Percentiles rank a stretch among this genome's conserved stretches.
Evolutionary conservation across 2,888 invertebrate genomes (phyloP).

Genomic region (Chironomus tentans): DNA sequence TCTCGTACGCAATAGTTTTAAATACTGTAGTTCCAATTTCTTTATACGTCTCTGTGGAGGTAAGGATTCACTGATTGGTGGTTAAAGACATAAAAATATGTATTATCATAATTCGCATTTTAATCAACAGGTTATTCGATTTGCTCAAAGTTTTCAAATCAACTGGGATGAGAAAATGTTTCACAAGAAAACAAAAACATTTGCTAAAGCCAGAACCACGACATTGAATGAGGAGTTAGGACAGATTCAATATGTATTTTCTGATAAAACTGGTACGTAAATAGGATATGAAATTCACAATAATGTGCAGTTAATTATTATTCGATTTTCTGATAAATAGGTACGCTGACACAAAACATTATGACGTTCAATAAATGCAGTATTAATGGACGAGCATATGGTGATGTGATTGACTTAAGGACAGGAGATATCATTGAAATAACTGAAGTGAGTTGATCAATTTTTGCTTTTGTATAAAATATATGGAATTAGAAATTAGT

Average conservation of each 20-base stretch:
- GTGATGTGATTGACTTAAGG: slow-evolving; percentile 77
- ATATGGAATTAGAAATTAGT: not conserved
- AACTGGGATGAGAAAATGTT: slow-evolving; percentile 99
- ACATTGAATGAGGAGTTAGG: slow-evolving; percentile 98
- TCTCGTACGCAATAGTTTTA: slow-evolving; percentile 98
- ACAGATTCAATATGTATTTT: slow-evolving; percentile 98
- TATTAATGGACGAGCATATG: slow-evolving; percentile 84
- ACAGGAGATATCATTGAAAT: slow-evolving; percentile 83
- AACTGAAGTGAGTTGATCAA: slow-evolving; percentile 57
- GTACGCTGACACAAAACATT: slow-evolving; percentile 97
- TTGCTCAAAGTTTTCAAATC: slow-evolving; percentile 95
- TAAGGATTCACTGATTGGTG: slow-evolving; percentile 40
- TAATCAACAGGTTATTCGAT: slow-evolving; percentile 73
- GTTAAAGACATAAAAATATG: not conserved
- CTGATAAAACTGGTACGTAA: slow-evolving; percentile 81
- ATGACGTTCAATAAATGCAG: slow-evolving; percentile 99
- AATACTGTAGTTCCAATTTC: slow-evolving; percentile 99
- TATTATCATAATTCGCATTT: slow-evolving; percentile 24
- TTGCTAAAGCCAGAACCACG: slow-evolving; percentile 93
- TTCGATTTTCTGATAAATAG: not conserved
- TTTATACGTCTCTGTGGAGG: slow-evolving; percentile 92
- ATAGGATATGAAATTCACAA: not conserved
- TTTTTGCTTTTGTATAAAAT: not conserved
- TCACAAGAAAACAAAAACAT: slow-evolving; percentile 78
- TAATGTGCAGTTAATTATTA: not conserved